Evolutionary conservation across 2,797 vertebrate species (phyloP), one percentile per base, ranked within the genome.

Genomic region (Xyrichtys novacula): DNA sequence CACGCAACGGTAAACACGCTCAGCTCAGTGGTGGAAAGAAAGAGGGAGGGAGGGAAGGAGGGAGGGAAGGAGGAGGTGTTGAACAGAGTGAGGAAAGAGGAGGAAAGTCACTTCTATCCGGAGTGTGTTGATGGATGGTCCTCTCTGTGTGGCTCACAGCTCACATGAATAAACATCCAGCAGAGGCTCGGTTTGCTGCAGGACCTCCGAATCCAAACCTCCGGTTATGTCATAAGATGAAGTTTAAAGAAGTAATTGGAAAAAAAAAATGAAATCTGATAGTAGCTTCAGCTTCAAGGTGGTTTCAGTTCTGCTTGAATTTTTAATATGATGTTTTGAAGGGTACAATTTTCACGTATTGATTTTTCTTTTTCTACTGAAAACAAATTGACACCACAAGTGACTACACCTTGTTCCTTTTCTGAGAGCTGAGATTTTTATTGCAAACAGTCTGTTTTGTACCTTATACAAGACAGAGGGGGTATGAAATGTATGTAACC

Each of bases 91-190:
- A 62, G 56, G 64, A 36, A 64, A 52, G 20, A 49, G 10, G 69
- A 60, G 42, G 66, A 50, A 67, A 85, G 86, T 82, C 46, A 17
- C 68, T 63, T 74, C 56, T 63, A 52, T 76, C 58, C 62, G n/a
- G 64, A 65, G 71, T 44, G 74, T 4, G 39, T 61, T 86, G 87
- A 89, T 87, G 74, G 81, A 87, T 87, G 75, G 72, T 80, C 56
- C 11, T 28, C 58, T 72, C 64, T 0, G 26, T 86, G 61, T 70
- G 65, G 74, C 85, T 78, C 56, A 44, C 74, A 71, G 76, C 78
- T 77, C 63, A 68, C 62, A 83, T 80, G 68, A 81, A 85, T 88
- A 85, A 88, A 85, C 73, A 85, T 71, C 52, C 8, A 22, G 40
- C 1, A n/a, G 26, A n/a, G 28, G 52, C 52, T 47, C 8, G 28